A percentile compares a stretch with the other conserved stretches of the same genome.
Evolutionary conservation across 1,140 invertebrate species (phyloP).

Genomic region (Charaxes varanes): DNA sequence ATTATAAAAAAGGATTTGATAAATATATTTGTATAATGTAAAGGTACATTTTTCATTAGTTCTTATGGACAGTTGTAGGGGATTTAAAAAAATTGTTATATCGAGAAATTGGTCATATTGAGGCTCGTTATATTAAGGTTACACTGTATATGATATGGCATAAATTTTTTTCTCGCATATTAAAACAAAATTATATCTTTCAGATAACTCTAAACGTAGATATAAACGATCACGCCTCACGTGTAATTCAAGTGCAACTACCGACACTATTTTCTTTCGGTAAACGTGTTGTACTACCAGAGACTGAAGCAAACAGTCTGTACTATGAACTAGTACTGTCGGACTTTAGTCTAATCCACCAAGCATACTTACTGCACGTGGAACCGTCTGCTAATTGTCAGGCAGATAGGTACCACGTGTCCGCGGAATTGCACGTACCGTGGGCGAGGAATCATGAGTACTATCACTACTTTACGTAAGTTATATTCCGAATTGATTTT

Average conservation of each 20-base stretch:
- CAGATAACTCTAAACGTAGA: conserved; percentile 80
- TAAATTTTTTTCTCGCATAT: too few relatives aligned
- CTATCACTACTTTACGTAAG: conserved; percentile 77
- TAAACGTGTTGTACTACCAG: conserved; percentile 49
- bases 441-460: conserved; percentile 78
- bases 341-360: conserved; percentile 74
- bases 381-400: conserved; percentile 70
- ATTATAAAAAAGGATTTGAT: too few relatives aligned
- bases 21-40: too few relatives aligned
- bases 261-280: conserved; percentile 55
- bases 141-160: too few relatives aligned
- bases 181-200: too few relatives aligned
- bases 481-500: conserved; percentile 29
- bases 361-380: conserved; percentile 76
- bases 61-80: too few relatives aligned
- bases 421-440: conserved; percentile 77
- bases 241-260: conserved; percentile 72
- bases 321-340: conserved; percentile 76
- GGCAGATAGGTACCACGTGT: conserved; percentile 70
- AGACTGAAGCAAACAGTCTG: conserved; percentile 74
- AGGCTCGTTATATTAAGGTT: too few relatives aligned
- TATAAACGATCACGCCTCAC: conserved; percentile 75
- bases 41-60: too few relatives aligned
- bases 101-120: too few relatives aligned
- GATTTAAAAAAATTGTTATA: too few relatives aligned